Evolutionary conservation across 2,888 invertebrate species (phyloP).

Genomic region (Chironomus riparius): DNA sequence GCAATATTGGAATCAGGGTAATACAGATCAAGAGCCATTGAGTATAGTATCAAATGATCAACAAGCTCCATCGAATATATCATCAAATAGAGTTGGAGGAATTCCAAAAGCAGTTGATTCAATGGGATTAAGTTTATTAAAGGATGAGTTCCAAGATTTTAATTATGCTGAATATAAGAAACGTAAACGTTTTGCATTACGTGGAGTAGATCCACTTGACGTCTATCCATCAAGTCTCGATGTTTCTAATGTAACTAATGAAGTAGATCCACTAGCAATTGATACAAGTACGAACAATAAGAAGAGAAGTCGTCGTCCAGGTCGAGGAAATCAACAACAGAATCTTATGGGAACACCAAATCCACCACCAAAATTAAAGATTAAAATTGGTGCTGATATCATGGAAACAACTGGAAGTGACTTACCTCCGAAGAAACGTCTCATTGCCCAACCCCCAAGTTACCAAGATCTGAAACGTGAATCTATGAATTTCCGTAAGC

Average conservation of each 20-base stretch:
- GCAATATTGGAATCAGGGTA: slow-evolving; percentile 77
- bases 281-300: slow-evolving; percentile 30
- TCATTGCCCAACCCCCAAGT: slow-evolving; percentile 52
- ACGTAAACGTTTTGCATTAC: slow-evolving; percentile 44
- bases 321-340: not conserved
- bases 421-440: slow-evolving; percentile 70
- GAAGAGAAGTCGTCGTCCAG: slow-evolving; percentile 36
- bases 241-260: not conserved
- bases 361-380: slow-evolving; percentile 60
- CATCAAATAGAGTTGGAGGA: slow-evolving; percentile 44
- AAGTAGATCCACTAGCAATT: slow-evolving; percentile 9
- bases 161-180: slow-evolving; percentile 59
- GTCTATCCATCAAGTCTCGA: not conserved
- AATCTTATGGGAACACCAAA: slow-evolving; percentile 38
- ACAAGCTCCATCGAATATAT: slow-evolving; percentile 48
- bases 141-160: slow-evolving; percentile 69
- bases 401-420: slow-evolving; percentile 37
- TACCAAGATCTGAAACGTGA: slow-evolving; percentile 74
- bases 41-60: slow-evolving; percentile 46
- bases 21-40: slow-evolving; percentile 63
- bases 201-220: not conserved
- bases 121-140: slow-evolving; percentile 77
- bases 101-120: slow-evolving; percentile 85
- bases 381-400: slow-evolving; percentile 58
- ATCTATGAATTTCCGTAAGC: slow-evolving; percentile 77